Conservation (phyloP, 2,113 vertebrate species). For the Capra hircus region DNA sequence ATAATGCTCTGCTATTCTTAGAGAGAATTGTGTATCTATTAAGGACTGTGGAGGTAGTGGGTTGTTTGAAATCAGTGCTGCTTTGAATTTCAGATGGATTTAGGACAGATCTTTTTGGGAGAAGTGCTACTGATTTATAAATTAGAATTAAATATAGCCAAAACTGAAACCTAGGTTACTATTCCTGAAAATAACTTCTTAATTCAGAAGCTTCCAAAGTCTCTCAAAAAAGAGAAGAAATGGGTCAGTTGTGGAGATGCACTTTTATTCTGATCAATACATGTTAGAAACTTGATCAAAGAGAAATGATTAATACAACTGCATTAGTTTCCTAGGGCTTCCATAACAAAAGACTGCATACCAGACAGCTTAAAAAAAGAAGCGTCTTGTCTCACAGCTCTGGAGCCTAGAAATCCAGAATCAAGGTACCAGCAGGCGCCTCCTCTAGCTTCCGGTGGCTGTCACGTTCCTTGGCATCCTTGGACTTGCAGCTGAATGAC, state of each 20-base stretch:
- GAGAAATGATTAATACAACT: background rate
- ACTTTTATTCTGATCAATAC: slow-evolving; percentile 10
- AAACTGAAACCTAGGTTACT: slow-evolving; percentile 62
- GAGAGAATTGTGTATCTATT: slow-evolving; percentile 76
- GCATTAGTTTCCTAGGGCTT: background rate
- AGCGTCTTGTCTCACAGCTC: background rate
- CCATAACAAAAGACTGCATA: background rate
- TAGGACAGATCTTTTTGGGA: slow-evolving; percentile 60
- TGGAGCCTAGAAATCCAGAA: background rate
- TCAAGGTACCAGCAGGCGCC: fast-evolving
- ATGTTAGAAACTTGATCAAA: slow-evolving; percentile 35
- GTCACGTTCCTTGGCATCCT: background rate
- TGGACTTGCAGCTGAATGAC: too few relatives aligned
- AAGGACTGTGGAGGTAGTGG: slow-evolving; percentile 52
- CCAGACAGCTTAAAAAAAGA: background rate
- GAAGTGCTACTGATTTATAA: slow-evolving; percentile 72
- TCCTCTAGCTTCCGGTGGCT: background rate
- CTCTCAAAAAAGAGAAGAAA: slow-evolving; percentile 42
- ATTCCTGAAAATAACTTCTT: slow-evolving; percentile 67
- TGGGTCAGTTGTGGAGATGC: background rate
- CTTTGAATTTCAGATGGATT: slow-evolving; percentile 66
- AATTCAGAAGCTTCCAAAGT: slow-evolving; percentile 54
- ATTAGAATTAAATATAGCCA: slow-evolving; percentile 77
- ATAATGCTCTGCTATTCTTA: slow-evolving; percentile 64
- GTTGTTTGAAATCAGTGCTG: slow-evolving; percentile 61